phyloP scores from a whole-genome alignment of 2,888 invertebrate genomes.

The Melipona beecheii region DNA sequence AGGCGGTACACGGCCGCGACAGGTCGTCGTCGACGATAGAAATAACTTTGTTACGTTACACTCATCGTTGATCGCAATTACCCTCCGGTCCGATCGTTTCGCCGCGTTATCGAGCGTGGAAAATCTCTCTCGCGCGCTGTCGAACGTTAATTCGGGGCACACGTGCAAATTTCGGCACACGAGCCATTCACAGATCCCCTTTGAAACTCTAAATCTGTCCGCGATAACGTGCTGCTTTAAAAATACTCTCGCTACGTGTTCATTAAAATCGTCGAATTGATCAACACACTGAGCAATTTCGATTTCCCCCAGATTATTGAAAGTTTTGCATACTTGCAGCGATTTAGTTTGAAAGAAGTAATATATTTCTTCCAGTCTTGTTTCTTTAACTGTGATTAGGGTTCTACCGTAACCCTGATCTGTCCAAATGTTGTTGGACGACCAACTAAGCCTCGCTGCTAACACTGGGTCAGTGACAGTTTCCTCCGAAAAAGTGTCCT shows the following conservation, averaged over 20 bases:
- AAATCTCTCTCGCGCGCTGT: background rate
- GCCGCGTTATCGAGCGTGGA: constrained; percentile 24
- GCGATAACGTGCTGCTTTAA: constrained; percentile 1
- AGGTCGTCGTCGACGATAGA: background rate
- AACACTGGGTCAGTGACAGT: no score
- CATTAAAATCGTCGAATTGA: background rate
- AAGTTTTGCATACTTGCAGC: background rate
- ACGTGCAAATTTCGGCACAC: background rate
- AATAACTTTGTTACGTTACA: constrained; percentile 13
- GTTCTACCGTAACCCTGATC: no score
- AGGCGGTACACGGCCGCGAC: background rate
- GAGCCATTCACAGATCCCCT: background rate
- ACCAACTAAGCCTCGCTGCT: no score
- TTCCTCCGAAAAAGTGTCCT: no score
- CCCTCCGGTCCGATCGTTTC: constrained; percentile 4
- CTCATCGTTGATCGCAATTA: constrained; percentile 39
- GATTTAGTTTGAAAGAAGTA: background rate
- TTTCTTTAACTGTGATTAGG: background rate
- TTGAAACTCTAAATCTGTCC: constrained; percentile 23
- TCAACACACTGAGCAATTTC: background rate
- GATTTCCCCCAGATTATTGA: background rate
- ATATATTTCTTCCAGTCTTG: background rate
- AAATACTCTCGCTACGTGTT: background rate
- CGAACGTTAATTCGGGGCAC: constrained; percentile 17
- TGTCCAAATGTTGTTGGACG: no score